Base-by-base conservation (phyloP, 1,140 invertebrate genomes). In the Bicyclus anynana region DNA sequence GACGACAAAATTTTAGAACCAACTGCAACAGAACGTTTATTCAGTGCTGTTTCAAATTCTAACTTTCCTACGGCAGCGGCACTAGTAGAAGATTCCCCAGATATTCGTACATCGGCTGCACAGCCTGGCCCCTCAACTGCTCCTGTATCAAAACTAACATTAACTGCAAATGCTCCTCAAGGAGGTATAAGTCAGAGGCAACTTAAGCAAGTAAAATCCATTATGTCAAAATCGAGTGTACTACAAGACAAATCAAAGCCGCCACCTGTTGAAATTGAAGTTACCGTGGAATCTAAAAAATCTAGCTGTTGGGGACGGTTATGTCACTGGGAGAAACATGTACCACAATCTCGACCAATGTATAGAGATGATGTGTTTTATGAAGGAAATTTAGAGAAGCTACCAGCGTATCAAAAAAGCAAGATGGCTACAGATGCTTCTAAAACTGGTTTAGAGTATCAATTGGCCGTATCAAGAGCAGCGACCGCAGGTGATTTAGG, bases 361-460 rank as follows among this genome's bases (percentile, higher is more conserved):
- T 95, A 96, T 79, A 89, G 95, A 59, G 95, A 97, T 78, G 96
- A 97, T 74, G 95, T 95, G 58, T 97, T 97, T 90, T 96, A 96
- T 72, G 92, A 92, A 13, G 95, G 94, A 1, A 95, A 93, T 49
- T 80, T 97, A 53, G 91, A 91, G 51, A 90, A 94, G 62, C 87
- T 97, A 54, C 93, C 95, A 0, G 92, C 94, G 66, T 96, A 96
- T 72, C 92, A 92, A 60, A 95, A 95, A 68, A 84, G 80, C 72
- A 69, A 62, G 50, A 52, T 79, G 35, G 67, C 74, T 38, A 71
- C 66, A 35, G 53, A 40, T 6, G 69, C 72, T 53, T 59, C 18
- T 5, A 81, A 80, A 74, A 83, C 84, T 16, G 84, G 84, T 17
- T 63, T 87, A n/a, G 84, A 87, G 67, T 87, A 87, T 67, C 84